Percentiles rank a stretch among this genome's conserved stretches.
Conservation (phyloP, 2,888 invertebrate species). For the Anthophora plumipes region DNA sequence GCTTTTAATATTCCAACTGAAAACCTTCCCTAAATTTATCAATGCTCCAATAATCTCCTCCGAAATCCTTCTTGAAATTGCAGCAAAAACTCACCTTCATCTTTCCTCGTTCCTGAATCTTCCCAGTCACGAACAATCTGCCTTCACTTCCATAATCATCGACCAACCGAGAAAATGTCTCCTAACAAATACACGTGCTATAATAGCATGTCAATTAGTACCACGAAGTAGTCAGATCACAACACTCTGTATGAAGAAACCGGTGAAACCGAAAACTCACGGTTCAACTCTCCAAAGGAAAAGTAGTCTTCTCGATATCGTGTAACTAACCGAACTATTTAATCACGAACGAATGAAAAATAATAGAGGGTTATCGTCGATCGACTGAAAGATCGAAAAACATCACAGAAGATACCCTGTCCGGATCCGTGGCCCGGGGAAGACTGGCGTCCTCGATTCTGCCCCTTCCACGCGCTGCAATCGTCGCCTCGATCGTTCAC, state of each 20-base stretch:
- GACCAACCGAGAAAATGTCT: conserved; percentile 6
- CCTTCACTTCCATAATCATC: conserved; percentile 34
- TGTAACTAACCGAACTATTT: neutral
- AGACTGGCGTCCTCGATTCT: conserved; percentile 76
- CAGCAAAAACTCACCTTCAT: conserved; percentile 65
- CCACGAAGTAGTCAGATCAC: conserved; percentile 20
- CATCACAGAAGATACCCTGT: conserved; percentile 61
- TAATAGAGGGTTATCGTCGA: neutral
- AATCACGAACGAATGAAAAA: neutral
- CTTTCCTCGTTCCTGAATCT: conserved; percentile 29
- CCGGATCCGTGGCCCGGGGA: conserved; percentile 76
- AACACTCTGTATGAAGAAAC: conserved; percentile 23
- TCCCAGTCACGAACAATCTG: conserved; percentile 33
- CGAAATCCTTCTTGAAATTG: neutral
- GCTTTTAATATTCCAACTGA: too few species aligned
- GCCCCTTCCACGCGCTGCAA: conserved; percentile 72
- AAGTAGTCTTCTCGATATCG: neutral
- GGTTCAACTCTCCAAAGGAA: neutral
- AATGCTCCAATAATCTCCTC: neutral
- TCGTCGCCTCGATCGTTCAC: conserved; percentile 50
- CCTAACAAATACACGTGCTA: conserved; percentile 12
- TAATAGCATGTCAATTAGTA: neutral
- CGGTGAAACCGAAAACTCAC: neutral
- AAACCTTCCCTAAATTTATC: neutral
- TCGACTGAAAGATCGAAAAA: conserved; percentile 31